Base-by-base conservation (phyloP, 2,797 vertebrate species). In the Tragopan temminckii region DNA sequence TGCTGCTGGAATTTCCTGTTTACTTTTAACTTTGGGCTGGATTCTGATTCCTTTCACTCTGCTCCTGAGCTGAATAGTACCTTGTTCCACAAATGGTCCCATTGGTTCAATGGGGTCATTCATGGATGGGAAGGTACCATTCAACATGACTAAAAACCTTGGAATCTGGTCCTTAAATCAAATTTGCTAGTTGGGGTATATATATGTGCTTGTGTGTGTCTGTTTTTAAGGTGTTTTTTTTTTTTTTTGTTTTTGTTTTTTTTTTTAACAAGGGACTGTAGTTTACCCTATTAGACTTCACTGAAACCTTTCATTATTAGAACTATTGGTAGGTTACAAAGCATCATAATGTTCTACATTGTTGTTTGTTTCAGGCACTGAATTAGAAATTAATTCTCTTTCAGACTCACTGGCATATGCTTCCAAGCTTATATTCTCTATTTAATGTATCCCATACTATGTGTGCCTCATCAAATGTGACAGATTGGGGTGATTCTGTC, bases 401-500 rank as follows among this genome's bases (percentile, higher is more conserved):
- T 88, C 80, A 82, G 48, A 55, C 80, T 91, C 71, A 68, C 57
- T 89, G 70, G 42, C 67, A 68, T 90, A 74, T 67, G 80, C 74
- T 94, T 88, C 83, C 91, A 89, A 80, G 82, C 63, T 90, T 76
- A 81, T 76, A 57, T 77, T 90, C 61, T 90, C 64, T 25, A 88
- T 87, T 87, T 90, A 87, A 85, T 53, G 45, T 80, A 80, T 95
- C 91, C 90, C 86, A 59, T 85, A 68, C 45, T 80, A 85, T 55
- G 24, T 77, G 53, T 71, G 68, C 74, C 84, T 95, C 90, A 95
- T 90, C 78, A 90, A 80, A 92, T 87, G 35, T 94, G 93, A 95
- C 94, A 91, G 91, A 95, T 92, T 95, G 75, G 86, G 91, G 93
- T 93, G 88, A 95, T 89, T 89, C 64, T 94, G 94, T 93, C 95